These are phyloP conservation scores for Celastrina argiolus DNA, from an alignment of 2,888 invertebrate species.

Conservation along the genomic window DNA sequence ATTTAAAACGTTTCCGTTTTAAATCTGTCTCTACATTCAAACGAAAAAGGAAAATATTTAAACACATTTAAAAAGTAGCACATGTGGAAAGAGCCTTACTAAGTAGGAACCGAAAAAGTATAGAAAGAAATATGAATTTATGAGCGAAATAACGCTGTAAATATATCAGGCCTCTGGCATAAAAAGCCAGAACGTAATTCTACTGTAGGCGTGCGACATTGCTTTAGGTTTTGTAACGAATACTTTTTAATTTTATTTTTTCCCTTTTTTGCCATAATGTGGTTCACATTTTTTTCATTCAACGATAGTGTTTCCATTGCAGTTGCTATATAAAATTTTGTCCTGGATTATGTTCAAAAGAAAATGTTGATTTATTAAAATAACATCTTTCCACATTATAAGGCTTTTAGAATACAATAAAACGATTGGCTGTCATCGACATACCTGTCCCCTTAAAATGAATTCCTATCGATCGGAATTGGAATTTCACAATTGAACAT, in stretches of 20 bases:
- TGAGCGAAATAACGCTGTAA: conserved; percentile 29
- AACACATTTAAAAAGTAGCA: conserved; percentile 10
- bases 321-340: neutral
- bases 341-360: neutral
- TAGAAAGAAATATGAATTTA: conserved; percentile 29
- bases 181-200: conserved; percentile 26
- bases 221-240: conserved; percentile 24
- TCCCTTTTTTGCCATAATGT: conserved; percentile 8
- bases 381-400: neutral
- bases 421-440: no score
- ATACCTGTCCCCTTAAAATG: no score
- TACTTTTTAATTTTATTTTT: conserved; percentile 20
- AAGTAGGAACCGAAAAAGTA: conserved; percentile 23
- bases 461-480: no score
- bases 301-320: conserved; percentile 7
- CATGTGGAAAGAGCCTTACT: conserved; percentile 5
- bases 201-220: conserved; percentile 24
- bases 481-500: no score
- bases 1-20: neutral
- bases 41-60: neutral
- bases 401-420: no score
- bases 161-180: conserved; percentile 29
- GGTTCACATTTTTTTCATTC: conserved; percentile 13
- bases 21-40: neutral
- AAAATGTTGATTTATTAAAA: neutral